Base-by-base conservation (phyloP, 2,113 vertebrate species). In the Channa maculata region DNA sequence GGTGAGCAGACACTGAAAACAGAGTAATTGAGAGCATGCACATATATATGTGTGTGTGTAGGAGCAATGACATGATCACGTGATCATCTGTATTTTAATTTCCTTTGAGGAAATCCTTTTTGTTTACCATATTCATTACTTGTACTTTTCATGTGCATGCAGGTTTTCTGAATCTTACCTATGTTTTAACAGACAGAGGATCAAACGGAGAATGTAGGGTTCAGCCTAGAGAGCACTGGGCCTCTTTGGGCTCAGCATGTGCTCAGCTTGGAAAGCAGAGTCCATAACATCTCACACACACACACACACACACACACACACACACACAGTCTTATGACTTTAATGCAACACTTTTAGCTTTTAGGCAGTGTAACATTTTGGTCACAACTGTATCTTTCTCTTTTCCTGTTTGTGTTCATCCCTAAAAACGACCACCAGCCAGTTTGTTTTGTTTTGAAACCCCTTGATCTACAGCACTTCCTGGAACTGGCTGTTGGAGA, bases 171-270 rank as follows among this genome's bases (percentile, higher is more conserved):
- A 44, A 52, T 70, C 8, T 65, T 52, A 51, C 54, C 33, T 44
- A 5, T 51, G 60, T 77, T 53, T 59, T 86, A 51, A 62, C 67
- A 84, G 84, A 83, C 80, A 80, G 71, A 76, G 75, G 84, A 80
- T 68, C 67, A 86, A 70, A 85, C 88, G 86, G 51, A 79, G 75
- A 80, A 76, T 71, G 45, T 71, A 81, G 82, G 89, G 87, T 86
- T 81, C 62, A 76, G 70, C 64, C 79, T 63, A 75, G 59, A 84
- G 80, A 87, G 68, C 72, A 68, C 71, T 83, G 92, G 92, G 93
- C 92, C 92, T 92, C 93, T 90, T 86, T 79, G 71, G 76, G 48
- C 91, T 75, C 92, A 92, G 92, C 92, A 73, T 92, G 93, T 79
- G 70, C 63, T 86, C 79, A 55, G 79, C 86, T 84, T 82, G 81